Base-by-base conservation (phyloP, 2,797 vertebrate genomes). In the Crax fasciolata region DNA sequence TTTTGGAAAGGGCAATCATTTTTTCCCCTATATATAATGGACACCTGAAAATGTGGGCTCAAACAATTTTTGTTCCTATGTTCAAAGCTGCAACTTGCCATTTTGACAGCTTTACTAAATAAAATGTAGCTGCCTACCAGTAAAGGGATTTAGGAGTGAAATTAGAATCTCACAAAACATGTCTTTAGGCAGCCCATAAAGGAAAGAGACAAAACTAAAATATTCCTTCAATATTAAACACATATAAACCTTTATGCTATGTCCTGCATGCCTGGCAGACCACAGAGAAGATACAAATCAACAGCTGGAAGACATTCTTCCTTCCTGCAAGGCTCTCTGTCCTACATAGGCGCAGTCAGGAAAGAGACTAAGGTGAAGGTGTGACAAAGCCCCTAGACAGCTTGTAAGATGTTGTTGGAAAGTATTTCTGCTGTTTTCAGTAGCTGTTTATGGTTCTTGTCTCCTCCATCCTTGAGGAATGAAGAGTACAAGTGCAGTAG, bases 101-200 rank as follows among this genome's bases (percentile, higher is more conserved):
- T 85, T 80, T 54, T 76, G 81, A 89, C 30, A 80, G 41, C 32
- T 91, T 94, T 73, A 71, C 61, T 43, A 52, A 83, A 68, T 32
- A 92, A 46, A 82, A 80, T 35, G 49, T 11, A 83, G 48, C 57
- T 79, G 90, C 9, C 28, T 84, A 24, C 38, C 59, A 79, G 67
- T 32, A 73, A 90, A 5, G 39, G 19, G 1, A 28, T 95, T 87
- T 93, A 84, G 41, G 38, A 79, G 24, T 58, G 63, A 82, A 86
- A 75, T 27, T 23, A 48, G 51, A 87, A 59, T 93, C 71, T 76
- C 44, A 66, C 16, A 70, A 87, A 88, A 79, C 9, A 1, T 66
- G 43, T n/a, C 71, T 75, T 84, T 79, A 71, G 71, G 48, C 25
- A 76, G 48, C 19, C 21, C n/a, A 57, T 76, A 84, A 93, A 84